Evolutionary conservation across 1,140 invertebrate species (phyloP).

Genomic region (Lanistes nyassanus): DNA sequence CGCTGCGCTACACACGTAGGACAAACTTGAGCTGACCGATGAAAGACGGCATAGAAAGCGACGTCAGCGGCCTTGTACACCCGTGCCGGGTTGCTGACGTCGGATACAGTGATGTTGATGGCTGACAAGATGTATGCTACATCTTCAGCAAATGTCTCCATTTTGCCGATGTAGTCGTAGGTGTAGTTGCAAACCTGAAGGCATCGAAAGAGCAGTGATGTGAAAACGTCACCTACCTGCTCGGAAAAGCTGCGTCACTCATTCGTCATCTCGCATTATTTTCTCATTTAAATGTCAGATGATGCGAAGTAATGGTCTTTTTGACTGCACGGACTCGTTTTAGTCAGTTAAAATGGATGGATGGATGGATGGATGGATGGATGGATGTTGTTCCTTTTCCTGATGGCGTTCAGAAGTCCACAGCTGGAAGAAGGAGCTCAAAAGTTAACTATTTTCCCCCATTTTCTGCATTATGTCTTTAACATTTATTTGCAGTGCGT

Average conservation of each 20-base stretch:
- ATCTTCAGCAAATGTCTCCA: conserved; percentile 56
- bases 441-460: background rate
- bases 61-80: too few species aligned
- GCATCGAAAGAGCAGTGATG: background rate
- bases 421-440: too few species aligned
- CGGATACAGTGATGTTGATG: conserved; percentile 9
- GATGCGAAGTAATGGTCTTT: background rate
- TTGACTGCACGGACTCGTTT: background rate
- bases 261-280: background rate
- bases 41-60: too few species aligned
- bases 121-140: conserved; percentile 41
- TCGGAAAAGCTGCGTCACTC: background rate
- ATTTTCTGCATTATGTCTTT: background rate
- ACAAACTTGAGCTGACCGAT: too few species aligned
- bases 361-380: too few species aligned
- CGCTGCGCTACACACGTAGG: too few species aligned
- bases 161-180: conserved; percentile 51
- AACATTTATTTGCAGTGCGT: background rate
- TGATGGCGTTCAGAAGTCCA: too few species aligned
- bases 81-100: background rate
- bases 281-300: background rate
- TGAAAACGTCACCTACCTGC: too few species aligned
- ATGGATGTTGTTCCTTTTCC: too few species aligned
- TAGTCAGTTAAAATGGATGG: too few species aligned
- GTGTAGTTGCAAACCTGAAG: conserved; percentile 46